Evolutionary conservation across 1,140 invertebrate species (phyloP).

Genomic region (Hylaeus anthracinus): DNA sequence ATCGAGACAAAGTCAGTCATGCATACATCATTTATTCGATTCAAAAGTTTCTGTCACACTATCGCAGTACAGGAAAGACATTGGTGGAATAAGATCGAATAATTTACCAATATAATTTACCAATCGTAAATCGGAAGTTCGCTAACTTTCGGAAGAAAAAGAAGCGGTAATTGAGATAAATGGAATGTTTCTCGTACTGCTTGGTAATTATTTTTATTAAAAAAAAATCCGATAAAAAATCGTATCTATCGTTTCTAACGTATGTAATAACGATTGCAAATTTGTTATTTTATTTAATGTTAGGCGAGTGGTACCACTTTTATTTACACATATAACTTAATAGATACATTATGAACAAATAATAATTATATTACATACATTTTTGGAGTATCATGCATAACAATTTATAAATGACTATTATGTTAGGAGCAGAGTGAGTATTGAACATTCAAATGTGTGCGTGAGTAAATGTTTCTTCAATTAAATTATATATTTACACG

Average conservation of each 20-base stretch:
- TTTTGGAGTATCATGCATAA: slow-evolving; percentile 17
- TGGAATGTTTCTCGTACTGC: too few species aligned
- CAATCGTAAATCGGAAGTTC: too few species aligned
- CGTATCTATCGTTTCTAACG: not conserved
- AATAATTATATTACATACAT: slow-evolving; percentile 35
- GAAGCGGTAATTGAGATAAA: too few species aligned
- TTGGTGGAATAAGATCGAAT: not conserved
- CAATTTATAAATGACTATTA: slow-evolving; percentile 29
- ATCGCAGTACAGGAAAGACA: not conserved
- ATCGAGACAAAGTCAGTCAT: too few species aligned
- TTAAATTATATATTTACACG: slow-evolving; percentile 16
- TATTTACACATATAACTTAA: slow-evolving; percentile 58
- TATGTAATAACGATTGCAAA: not conserved
- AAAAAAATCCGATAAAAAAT: too few species aligned
- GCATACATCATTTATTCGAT: too few species aligned
- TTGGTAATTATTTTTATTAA: too few species aligned
- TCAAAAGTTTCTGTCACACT: too few species aligned
- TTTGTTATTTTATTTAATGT: slow-evolving; percentile 29
- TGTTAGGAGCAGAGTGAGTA: slow-evolving; percentile 1
- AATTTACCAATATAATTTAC: not conserved
- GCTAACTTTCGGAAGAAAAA: too few species aligned
- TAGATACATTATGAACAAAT: slow-evolving; percentile 56
- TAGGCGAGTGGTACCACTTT: slow-evolving; percentile 21
- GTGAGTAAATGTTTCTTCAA: slow-evolving; percentile 14
- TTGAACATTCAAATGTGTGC: slow-evolving; percentile 13